A percentile compares a stretch with the other conserved stretches of the same genome.
Evolutionary conservation across 2,113 vertebrate species (phyloP).

Genomic region (Myotis davidii): DNA sequence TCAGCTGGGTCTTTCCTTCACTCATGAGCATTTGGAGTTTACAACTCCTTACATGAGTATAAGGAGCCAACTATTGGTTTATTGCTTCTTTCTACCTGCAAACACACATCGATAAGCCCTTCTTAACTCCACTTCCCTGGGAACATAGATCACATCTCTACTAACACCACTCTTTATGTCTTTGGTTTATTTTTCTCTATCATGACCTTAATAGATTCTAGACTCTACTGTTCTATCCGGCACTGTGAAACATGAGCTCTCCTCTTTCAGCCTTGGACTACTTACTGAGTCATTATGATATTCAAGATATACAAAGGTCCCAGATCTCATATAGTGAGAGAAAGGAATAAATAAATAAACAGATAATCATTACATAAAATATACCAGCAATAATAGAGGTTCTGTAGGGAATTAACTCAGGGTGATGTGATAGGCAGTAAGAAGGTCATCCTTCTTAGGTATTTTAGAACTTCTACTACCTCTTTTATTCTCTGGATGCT

Average conservation of each 20-base stretch:
- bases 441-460: not conserved
- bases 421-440: not conserved
- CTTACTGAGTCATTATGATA: not conserved
- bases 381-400: not conserved
- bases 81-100: not conserved
- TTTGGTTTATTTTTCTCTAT: not conserved
- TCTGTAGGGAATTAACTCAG: not conserved
- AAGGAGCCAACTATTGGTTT: not conserved
- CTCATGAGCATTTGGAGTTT: not conserved
- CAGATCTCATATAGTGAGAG: not conserved
- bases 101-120: not conserved
- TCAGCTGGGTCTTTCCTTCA: not conserved
- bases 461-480: not conserved
- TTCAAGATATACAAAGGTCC: not conserved
- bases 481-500: not conserved
- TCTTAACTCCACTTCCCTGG: not conserved
- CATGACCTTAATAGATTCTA: not conserved
- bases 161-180: not conserved
- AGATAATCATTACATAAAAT: not conserved
- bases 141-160: not conserved
- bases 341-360: not conserved
- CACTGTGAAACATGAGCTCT: not conserved
- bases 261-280: not conserved
- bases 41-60: not conserved
- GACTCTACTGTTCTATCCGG: not conserved